Evolutionary conservation across 2,113 vertebrate genomes (phyloP).

Genomic region (Amphilophus citrinellus): DNA sequence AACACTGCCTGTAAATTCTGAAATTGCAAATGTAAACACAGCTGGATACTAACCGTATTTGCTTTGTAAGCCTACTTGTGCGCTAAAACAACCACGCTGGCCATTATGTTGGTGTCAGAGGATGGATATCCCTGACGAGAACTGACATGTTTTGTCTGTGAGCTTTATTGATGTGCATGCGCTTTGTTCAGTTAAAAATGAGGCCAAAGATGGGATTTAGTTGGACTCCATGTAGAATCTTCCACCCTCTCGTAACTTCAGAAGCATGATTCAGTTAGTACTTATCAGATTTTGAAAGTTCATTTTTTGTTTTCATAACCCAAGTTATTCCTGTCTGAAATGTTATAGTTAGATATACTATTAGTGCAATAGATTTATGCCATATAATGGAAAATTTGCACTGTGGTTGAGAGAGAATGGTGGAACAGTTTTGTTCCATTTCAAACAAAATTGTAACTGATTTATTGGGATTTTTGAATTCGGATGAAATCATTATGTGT

Average conservation of each 20-base stretch:
- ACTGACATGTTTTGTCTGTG: slow-evolving; percentile 26
- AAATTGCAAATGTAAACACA: neutral
- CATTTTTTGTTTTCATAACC: neutral
- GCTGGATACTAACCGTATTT: slow-evolving; percentile 30
- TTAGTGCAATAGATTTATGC: neutral
- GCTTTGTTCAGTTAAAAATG: slow-evolving; percentile 38
- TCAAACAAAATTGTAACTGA: neutral
- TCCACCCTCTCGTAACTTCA: neutral
- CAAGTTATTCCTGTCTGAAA: neutral
- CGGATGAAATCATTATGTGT: neutral
- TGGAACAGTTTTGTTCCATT: neutral
- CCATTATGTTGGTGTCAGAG: slow-evolving; percentile 1
- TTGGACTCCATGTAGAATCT: slow-evolving; percentile 1
- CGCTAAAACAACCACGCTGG: slow-evolving; percentile 10
- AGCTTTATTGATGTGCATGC: slow-evolving; percentile 65
- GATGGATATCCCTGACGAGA: neutral
- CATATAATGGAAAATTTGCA: neutral
- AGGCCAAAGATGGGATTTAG: neutral
- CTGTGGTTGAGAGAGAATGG: neutral
- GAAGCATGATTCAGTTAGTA: slow-evolving; percentile 35
- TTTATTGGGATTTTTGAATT: neutral
- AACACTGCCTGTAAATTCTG: slow-evolving; percentile 33
- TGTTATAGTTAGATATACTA: neutral
- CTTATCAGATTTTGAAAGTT: slow-evolving; percentile 22
- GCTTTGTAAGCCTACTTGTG: slow-evolving; percentile 6